Base-by-base conservation (phyloP, 2,113 vertebrate species). In the Trichechus manatus region DNA sequence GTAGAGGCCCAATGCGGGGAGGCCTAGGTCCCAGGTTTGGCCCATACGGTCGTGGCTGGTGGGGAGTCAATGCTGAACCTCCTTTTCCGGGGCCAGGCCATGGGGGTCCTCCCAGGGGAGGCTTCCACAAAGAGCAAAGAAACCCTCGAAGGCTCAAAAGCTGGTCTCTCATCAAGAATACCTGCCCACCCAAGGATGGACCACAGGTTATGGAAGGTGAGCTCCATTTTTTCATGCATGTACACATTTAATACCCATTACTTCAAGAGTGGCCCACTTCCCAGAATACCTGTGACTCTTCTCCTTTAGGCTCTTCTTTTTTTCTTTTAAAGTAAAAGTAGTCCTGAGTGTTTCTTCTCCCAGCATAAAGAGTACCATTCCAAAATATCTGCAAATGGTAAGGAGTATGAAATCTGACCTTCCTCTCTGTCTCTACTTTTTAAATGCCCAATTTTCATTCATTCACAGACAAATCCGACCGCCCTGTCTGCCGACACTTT, bases 401-500 rank as follows among this genome's bases (percentile, higher is more conserved):
- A 70, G 9, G 25, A 63, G 19, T 44, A 66, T 86, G 70, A 85
- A 63, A 74, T 64, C 27, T 63, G 33, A 56, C 44, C 5, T 1
- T 27, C 42, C 8, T 44, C 29, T 87, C 42, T 63, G 0, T n/a
- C 80, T 95, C 74, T 94, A 25, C 50, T 61, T 89, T 66, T 66
- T 74, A 87, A 72, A n/a, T 82, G 25, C 7, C 11, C 10, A 0
- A 19, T 86, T 94, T 78, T 87, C 3, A 25, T 27, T 92, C 85
- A 31, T 70, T 94, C 42, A 31, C 97, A 99, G 99, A 99, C 96
- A 99, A 99, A 99, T 99, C 99, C n/a, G 98, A 98, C 95, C 99
- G 99, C 66, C 99, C 99, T 0, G 98, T 99, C 85, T 99, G 99
- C 98, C 99, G 99, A 63, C 99, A 99, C 95, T 99, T 99, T 97